phyloP scores from a whole-genome alignment of 2,797 vertebrate species.

The Podarcis lilfordi region DNA sequence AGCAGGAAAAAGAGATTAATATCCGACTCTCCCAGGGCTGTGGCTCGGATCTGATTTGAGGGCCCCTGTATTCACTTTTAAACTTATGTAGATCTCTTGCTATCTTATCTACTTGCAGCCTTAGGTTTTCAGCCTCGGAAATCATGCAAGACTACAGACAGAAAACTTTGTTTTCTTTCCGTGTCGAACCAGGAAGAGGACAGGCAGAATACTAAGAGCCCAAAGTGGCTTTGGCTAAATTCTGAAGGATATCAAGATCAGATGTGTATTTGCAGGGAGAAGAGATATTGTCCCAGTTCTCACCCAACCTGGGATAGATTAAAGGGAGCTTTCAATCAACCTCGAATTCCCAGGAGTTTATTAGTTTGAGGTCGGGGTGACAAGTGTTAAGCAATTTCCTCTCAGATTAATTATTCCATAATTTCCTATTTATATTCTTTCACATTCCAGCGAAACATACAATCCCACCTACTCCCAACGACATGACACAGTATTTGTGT shows the following conservation, averaged over 20 bases:
- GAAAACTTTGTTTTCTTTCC: neutral
- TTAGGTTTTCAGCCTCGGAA: neutral
- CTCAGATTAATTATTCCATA: slow-evolving; percentile 33
- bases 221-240: neutral
- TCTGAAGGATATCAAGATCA: slow-evolving; percentile 1
- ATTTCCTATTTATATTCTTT: slow-evolving; percentile 41
- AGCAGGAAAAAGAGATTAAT: neutral
- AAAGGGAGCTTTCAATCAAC: slow-evolving; percentile 24
- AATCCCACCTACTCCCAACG: slow-evolving; percentile 4
- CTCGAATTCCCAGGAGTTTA: slow-evolving; percentile 17
- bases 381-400: slow-evolving; percentile 29
- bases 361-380: slow-evolving; percentile 31
- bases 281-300: neutral
- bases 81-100: neutral
- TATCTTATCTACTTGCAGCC: neutral
- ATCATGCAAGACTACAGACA: neutral
- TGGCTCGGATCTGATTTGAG: neutral
- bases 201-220: neutral
- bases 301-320: slow-evolving; percentile 27
- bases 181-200: neutral
- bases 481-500: slow-evolving; percentile 37
- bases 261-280: neutral
- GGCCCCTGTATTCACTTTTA: neutral
- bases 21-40: no score
- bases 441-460: slow-evolving; percentile 21